Percentiles rank a stretch among this genome's conserved stretches.
phyloP scores from a whole-genome alignment of 2,113 vertebrate genomes.

The Dicentrarchus labrax region DNA sequence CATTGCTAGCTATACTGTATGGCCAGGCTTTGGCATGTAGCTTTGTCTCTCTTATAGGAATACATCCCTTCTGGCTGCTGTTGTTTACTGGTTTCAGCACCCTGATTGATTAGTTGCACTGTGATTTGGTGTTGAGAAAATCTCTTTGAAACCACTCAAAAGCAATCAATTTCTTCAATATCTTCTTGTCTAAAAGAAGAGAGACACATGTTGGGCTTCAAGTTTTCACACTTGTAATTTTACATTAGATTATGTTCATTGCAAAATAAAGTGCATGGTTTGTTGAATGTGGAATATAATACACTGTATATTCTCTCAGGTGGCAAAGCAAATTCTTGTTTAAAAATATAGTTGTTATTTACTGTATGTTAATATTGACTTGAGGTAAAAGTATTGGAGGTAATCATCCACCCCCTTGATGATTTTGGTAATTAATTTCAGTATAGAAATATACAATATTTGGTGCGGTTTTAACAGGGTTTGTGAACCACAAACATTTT shows the following conservation, averaged over 20 bases:
- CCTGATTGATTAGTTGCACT: constrained; percentile 43
- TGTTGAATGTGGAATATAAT: constrained; percentile 10
- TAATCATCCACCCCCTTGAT: neutral
- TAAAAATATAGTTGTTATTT: constrained; percentile 31
- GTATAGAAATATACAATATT: neutral
- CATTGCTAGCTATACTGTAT: constrained; percentile 24
- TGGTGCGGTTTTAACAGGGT: neutral
- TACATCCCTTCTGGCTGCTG: constrained; percentile 7
- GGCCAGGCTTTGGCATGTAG: constrained; percentile 13
- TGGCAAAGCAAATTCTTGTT: neutral
- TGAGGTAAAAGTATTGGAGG: neutral
- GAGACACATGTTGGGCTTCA: constrained; percentile 24
- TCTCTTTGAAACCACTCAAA: constrained; percentile 15
- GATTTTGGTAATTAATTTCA: constrained; percentile 9
- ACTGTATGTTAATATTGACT: neutral
- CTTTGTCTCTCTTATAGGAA: neutral
- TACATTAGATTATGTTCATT: constrained; percentile 21
- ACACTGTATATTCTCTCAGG: neutral
- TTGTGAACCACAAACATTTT: neutral
- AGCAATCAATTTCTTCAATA: constrained; percentile 26
- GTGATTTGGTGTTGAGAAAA: constrained; percentile 24
- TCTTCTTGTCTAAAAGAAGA: constrained; percentile 6
- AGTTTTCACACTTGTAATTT: constrained; percentile 37
- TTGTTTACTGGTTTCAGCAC: constrained; percentile 37
- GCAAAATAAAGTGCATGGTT: constrained; percentile 33